Evolutionary conservation across 2,113 vertebrate genomes (phyloP).

Genomic region (Calonectris borealis): DNA sequence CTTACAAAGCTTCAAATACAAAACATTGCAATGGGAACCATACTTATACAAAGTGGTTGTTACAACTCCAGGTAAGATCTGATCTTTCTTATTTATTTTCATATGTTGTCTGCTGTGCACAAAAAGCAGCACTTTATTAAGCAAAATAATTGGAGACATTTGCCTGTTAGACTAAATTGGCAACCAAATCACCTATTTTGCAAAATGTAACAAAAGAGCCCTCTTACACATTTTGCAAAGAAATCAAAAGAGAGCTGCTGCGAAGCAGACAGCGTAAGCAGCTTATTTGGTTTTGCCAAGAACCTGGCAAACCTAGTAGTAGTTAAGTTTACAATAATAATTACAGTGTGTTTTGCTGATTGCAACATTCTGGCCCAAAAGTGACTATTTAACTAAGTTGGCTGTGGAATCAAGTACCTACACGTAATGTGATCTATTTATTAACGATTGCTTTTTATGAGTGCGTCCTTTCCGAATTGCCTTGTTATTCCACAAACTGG

Average conservation of each 20-base stretch:
- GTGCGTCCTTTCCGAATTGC: background rate
- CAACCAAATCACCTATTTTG: background rate
- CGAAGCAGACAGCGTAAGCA: background rate
- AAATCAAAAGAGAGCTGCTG: background rate
- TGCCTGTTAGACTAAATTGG: background rate
- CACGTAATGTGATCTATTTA: slow-evolving; percentile 19
- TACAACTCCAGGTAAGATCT: background rate
- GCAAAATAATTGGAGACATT: slow-evolving; percentile 1
- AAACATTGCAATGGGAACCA: background rate
- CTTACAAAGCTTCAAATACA: background rate
- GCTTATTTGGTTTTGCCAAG: slow-evolving; percentile 32
- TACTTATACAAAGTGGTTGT: background rate
- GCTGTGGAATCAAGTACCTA: background rate
- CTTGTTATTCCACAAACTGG: background rate
- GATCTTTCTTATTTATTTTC: background rate
- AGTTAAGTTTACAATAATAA: slow-evolving; percentile 41
- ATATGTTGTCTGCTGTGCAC: background rate
- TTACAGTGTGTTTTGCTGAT: slow-evolving; percentile 4
- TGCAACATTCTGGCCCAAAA: slow-evolving; percentile 8
- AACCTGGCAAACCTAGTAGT: slow-evolving; percentile 22
- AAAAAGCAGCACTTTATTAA: background rate
- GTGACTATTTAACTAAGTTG: slow-evolving; percentile 16
- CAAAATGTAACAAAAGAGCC: background rate
- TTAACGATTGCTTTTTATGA: background rate
- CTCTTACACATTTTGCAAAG: background rate